Base-by-base conservation (phyloP, 2,888 invertebrate genomes). In the Prenolepis imparis region DNA sequence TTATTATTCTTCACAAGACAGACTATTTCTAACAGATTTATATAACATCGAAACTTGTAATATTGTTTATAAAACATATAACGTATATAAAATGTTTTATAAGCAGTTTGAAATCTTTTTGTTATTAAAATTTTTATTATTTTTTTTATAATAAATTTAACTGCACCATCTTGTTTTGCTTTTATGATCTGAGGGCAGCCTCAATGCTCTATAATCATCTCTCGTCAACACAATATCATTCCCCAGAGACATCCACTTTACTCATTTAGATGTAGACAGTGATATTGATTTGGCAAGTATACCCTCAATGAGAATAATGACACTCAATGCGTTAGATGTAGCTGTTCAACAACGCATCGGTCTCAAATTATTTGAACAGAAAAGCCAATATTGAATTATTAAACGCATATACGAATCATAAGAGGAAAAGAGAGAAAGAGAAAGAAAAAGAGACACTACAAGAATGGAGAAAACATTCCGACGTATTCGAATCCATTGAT, bases 241-340 rank as follows among this genome's bases (percentile, higher is more conserved):
- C 15, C n/a, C 44, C 44, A 21, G 21, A 48, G 24, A 64, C 64
- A 32, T 32, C n/a, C 12, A 74, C 41, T 32, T 74, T 61, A 15
- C 32, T 15, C 44, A 32, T 61, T 74, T 36, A 64, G 18, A 36
- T 75, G 36, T 75, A 75, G 36, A 74, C 44, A 74, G 48, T 21
- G 32, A 75, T 75, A 64, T 75, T 64, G 74, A 75, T 75, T 75
- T 75, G 64, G 57, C 74, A 75, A 75, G 74, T 48, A 36, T 48
- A 15, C 18, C 21, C 21, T 63, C 44, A 18, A 48, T 21, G 64
- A 48, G 44, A 61, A 59, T 44, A 80, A 72, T 57, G 15, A 41
- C 41, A 41, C 32, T 28, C 44, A 21, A 32, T 78, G 36, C 24
- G 21, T 73, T 72, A 74, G 36, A 74, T 61, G 18, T 18, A 44